Evolutionary conservation across 1,140 invertebrate genomes (phyloP).

Genomic region (Zaprionus ghesquierei): DNA sequence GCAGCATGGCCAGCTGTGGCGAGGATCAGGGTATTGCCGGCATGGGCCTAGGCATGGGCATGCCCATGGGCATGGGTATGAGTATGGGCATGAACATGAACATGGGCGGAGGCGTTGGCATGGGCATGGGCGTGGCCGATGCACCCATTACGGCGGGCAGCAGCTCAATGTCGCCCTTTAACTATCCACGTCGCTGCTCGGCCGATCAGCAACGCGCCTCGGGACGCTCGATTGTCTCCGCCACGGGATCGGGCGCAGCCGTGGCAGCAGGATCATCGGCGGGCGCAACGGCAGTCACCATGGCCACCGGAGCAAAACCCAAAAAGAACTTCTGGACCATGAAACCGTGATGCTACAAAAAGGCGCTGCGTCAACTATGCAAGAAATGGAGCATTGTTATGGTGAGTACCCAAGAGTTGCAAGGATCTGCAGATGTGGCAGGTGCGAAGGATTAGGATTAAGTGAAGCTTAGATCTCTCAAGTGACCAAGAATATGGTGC

Average conservation of each 20-base stretch:
- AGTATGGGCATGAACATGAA: constrained; percentile 12
- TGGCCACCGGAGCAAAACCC: constrained; percentile 74
- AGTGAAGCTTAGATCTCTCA: too few species aligned
- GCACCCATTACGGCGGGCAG: neutral
- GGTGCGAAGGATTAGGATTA: too few species aligned
- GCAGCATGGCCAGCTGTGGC: constrained; percentile 75
- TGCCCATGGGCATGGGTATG: constrained; percentile 1
- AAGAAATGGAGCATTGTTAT: constrained; percentile 81
- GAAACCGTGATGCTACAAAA: constrained; percentile 82
- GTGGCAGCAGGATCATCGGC: too few species aligned
- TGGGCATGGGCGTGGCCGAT: constrained; percentile 4
- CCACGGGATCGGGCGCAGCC: neutral
- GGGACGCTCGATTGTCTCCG: constrained; percentile 52
- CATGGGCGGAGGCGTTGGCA: neutral
- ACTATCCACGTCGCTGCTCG: constrained; percentile 66
- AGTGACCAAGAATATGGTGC: too few species aligned
- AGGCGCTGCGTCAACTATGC: constrained; percentile 73
- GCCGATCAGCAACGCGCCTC: constrained; percentile 69
- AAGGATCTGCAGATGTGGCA: too few species aligned
- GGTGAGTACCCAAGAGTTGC: constrained; percentile 65
- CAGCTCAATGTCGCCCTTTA: constrained; percentile 63
- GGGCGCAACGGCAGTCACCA: constrained; percentile 18
- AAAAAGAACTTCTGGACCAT: constrained; percentile 81
- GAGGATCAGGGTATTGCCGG: constrained; percentile 76
- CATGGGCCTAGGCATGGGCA: constrained; percentile 38